Percentiles rank a stretch among this genome's conserved stretches.
Conservation (phyloP, 2,113 vertebrate genomes). For the Ranitomeya variabilis region DNA sequence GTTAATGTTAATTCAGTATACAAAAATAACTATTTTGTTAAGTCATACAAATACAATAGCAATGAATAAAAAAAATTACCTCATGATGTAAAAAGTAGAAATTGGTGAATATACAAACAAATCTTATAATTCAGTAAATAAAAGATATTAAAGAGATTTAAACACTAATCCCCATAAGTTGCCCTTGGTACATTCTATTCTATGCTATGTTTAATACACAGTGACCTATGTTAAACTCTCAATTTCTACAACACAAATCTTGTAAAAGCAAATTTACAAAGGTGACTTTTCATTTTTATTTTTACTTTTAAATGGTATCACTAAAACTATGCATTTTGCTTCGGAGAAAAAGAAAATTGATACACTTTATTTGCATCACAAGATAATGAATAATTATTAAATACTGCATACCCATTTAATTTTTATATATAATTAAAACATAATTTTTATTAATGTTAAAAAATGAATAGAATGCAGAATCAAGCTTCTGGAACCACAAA, state of each 20-base stretch:
- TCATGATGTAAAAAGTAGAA: no score
- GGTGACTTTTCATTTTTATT: slow-evolving; percentile 51
- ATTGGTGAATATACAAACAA: no score
- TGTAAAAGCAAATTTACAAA: slow-evolving; percentile 52
- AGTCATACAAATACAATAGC: no score
- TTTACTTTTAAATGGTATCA: slow-evolving; percentile 30
- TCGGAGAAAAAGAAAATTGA: no score
- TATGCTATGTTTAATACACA: slow-evolving; percentile 45
- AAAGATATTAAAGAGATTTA: slow-evolving; percentile 13
- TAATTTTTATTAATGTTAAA: no score
- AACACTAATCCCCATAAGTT: slow-evolving; percentile 28
- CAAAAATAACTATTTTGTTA: no score
- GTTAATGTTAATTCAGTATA: no score
- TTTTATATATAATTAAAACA: no score
- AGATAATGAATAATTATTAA: background rate
- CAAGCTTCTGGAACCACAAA: no score
- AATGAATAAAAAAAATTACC: no score
- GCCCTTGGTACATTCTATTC: slow-evolving; percentile 35
- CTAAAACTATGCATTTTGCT: slow-evolving; percentile 36
- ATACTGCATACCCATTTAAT: background rate
- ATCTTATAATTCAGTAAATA: background rate
- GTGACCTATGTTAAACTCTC: slow-evolving; percentile 45
- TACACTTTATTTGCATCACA: no score
- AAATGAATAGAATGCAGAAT: no score
- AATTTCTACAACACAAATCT: slow-evolving; percentile 50